Conservation (phyloP, 2,797 vertebrate genomes). For the Phylloscopus collybita region DNA sequence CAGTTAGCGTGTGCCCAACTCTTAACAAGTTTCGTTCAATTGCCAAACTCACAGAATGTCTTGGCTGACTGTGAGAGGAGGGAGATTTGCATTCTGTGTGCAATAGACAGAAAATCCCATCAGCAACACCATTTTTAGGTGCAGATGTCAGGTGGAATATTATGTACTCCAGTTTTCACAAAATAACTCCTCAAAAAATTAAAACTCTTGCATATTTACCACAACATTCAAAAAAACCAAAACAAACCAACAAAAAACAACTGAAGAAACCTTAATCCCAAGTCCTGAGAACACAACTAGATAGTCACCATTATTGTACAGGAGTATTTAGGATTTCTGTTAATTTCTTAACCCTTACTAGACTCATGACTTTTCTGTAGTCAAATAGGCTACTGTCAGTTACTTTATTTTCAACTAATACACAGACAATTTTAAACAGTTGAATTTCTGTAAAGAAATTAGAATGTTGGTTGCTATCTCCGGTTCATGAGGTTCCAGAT, state of each 20-base stretch:
- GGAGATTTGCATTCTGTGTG: neutral
- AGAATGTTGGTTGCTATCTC: neutral
- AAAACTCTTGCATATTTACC: neutral
- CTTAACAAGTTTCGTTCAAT: neutral
- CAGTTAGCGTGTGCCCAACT: neutral
- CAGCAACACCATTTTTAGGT: rapidly evolving
- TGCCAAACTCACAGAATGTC: neutral
- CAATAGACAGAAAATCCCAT: neutral
- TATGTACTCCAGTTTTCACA: neutral
- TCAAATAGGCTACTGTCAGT: neutral
- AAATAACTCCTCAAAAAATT: neutral
- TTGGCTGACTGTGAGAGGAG: neutral
- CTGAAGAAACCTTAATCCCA: neutral
- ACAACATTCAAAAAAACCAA: neutral
- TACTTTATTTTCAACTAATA: neutral
- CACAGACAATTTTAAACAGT: neutral
- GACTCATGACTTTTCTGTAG: neutral
- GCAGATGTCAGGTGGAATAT: neutral
- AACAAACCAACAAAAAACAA: rapidly evolving
- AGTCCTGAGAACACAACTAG: neutral
- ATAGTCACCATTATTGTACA: neutral
- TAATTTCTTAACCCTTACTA: neutral
- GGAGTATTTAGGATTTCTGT: neutral
- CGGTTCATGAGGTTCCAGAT: neutral
- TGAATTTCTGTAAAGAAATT: neutral